Conservation (phyloP, 2,113 vertebrate species). For the Chitala chitala region DNA sequence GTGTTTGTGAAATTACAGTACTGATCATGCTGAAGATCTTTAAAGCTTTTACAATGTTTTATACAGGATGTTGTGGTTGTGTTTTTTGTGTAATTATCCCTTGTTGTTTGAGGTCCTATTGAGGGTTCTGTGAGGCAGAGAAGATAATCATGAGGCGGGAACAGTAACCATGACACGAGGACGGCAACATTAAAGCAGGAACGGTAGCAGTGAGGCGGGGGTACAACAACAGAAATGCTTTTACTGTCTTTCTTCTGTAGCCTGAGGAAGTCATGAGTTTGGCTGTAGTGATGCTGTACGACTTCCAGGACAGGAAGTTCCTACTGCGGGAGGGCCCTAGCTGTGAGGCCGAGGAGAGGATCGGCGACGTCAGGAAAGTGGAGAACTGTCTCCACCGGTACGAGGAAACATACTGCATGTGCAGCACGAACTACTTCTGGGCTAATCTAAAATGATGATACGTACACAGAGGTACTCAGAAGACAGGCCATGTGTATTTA, state of each 20-base stretch:
- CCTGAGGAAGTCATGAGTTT: slow-evolving; percentile 73
- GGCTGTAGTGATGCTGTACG: slow-evolving; percentile 78
- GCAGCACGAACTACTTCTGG: no score
- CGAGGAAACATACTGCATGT: neutral
- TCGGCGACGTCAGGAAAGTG: slow-evolving; percentile 69
- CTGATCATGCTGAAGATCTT: no score
- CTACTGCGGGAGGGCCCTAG: slow-evolving; percentile 47
- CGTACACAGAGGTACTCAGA: neutral
- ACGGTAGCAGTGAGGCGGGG: no score
- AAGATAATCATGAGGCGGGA: no score
- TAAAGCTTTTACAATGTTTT: no score
- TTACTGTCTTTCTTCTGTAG: slow-evolving; percentile 44
- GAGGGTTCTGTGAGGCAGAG: no score
- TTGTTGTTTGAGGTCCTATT: neutral
- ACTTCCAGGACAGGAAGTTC: slow-evolving; percentile 85
- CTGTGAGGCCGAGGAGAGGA: slow-evolving; percentile 45
- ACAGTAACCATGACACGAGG: no score
- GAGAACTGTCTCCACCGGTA: slow-evolving; percentile 71
- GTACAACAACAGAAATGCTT: neutral
- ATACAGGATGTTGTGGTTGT: neutral
- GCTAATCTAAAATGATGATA: no score
- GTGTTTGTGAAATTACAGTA: no score
- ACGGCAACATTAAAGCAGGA: no score
- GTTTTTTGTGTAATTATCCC: no score
- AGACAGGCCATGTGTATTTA: neutral